phyloP scores from a whole-genome alignment of 2,888 invertebrate genomes.

The Blera fallax region DNA sequence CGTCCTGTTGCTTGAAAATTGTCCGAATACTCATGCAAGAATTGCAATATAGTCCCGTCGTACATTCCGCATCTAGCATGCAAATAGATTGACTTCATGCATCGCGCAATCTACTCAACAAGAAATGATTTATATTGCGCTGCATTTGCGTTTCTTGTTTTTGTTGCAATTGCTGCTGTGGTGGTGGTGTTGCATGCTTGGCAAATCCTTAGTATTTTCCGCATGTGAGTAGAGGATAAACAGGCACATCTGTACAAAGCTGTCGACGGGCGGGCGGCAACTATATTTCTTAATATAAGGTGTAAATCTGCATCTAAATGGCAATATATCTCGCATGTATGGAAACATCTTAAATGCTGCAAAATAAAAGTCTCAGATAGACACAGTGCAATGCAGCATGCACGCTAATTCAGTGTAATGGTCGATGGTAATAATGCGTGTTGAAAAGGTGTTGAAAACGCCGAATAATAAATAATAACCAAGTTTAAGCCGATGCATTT shows the following conservation, averaged over 20 bases:
- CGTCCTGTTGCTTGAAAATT: slow-evolving; percentile 2
- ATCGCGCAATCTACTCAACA: slow-evolving; percentile 71
- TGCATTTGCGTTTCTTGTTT: slow-evolving; percentile 51
- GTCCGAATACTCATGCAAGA: slow-evolving; percentile 6
- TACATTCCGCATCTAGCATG: slow-evolving; percentile 60
- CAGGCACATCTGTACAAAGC: slow-evolving; percentile 17
- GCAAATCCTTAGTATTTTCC: slow-evolving; percentile 40
- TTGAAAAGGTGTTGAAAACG: slow-evolving; percentile 72
- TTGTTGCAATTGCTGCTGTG: slow-evolving; percentile 64
- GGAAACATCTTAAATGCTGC: slow-evolving; percentile 56
- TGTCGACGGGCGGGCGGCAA: slow-evolving; percentile 65
- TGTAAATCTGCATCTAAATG: slow-evolving; percentile 69
- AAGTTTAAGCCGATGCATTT: slow-evolving; percentile 50
- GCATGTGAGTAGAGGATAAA: slow-evolving; percentile 24
- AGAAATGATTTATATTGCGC: slow-evolving; percentile 68
- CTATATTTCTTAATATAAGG: slow-evolving; percentile 59
- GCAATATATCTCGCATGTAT: slow-evolving; percentile 65
- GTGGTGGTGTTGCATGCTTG: slow-evolving; percentile 74
- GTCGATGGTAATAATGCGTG: slow-evolving; percentile 72
- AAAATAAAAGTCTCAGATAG: slow-evolving; percentile 30
- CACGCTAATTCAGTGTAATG: slow-evolving; percentile 72
- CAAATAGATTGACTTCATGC: slow-evolving; percentile 70
- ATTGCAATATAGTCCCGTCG: slow-evolving; percentile 35
- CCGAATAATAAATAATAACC: slow-evolving; percentile 69
- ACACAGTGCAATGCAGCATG: not conserved